A percentile compares a stretch with the other conserved stretches of the same genome.
Evolutionary conservation across 2,888 invertebrate genomes (phyloP).

Genomic region (Entomobrya multifasciata): DNA sequence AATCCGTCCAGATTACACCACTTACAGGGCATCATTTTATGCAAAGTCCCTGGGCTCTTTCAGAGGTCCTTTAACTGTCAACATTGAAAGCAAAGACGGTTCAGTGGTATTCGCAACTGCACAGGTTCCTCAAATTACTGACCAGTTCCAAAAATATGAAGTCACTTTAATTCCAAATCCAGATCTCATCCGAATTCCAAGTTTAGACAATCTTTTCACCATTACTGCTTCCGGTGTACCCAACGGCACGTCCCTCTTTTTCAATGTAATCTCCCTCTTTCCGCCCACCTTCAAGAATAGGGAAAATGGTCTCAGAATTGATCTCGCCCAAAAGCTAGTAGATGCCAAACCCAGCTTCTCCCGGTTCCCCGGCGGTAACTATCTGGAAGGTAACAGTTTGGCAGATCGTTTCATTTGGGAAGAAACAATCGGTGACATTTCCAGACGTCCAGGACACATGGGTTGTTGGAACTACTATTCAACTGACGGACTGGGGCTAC

Average conservation of each 20-base stretch:
- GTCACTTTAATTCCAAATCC: slow-evolving; percentile 26
- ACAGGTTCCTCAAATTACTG: slow-evolving; percentile 43
- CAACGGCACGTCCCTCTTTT: slow-evolving; percentile 34
- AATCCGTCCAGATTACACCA: slow-evolving; percentile 54
- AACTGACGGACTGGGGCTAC: slow-evolving; percentile 53
- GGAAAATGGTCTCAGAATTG: slow-evolving; percentile 51
- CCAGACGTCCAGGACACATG: slow-evolving; percentile 59
- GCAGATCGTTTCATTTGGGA: slow-evolving; percentile 64
- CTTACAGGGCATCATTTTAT: slow-evolving; percentile 54
- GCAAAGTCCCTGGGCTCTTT: slow-evolving; percentile 23
- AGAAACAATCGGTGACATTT: slow-evolving; percentile 57
- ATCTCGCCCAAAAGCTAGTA: slow-evolving; percentile 51
- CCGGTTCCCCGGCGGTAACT: slow-evolving; percentile 62
- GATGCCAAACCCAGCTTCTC: slow-evolving; percentile 58
- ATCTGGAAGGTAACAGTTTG: slow-evolving; percentile 53
- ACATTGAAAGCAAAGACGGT: slow-evolving; percentile 52
- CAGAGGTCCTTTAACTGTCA: slow-evolving; percentile 35
- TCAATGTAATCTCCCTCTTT: slow-evolving; percentile 58
- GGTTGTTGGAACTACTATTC: slow-evolving; percentile 58
- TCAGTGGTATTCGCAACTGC: slow-evolving; percentile 40
- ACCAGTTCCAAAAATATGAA: slow-evolving; percentile 51
- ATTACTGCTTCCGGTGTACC: slow-evolving; percentile 32
- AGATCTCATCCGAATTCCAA: slow-evolving; percentile 47
- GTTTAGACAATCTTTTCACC: slow-evolving; percentile 51
- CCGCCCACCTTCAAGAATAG: slow-evolving; percentile 57